A percentile compares a stretch with the other conserved stretches of the same genome.
phyloP scores from a whole-genome alignment of 2,113 vertebrate genomes.

The Notarius quadriscutis region DNA sequence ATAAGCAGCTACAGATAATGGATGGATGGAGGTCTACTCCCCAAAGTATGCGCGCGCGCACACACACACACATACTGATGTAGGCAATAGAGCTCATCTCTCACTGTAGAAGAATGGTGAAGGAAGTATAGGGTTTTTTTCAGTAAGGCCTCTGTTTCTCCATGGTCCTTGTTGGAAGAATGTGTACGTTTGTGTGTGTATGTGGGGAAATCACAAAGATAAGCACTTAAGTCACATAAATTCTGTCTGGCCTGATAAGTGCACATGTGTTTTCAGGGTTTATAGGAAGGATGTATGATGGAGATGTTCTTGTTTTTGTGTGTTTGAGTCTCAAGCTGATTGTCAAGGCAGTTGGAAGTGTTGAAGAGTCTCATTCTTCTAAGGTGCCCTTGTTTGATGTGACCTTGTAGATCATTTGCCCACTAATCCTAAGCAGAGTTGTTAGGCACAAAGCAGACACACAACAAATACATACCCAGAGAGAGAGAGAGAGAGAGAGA shows the following conservation, averaged over 20 bases:
- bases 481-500: neutral
- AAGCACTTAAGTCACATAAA: neutral
- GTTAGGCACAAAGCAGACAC: conserved; percentile 35
- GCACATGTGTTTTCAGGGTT: conserved; percentile 11
- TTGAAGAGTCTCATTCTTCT: neutral
- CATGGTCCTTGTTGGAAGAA: neutral
- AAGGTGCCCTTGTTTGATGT: neutral
- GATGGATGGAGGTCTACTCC: neutral
- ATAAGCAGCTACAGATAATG: too few species aligned
- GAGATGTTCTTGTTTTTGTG: neutral
- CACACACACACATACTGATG: conserved; percentile 16
- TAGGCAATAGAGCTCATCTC: neutral
- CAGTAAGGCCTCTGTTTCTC: neutral
- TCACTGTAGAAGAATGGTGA: neutral
- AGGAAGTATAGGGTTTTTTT: neutral
- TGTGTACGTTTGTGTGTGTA: neutral
- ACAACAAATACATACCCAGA: neutral
- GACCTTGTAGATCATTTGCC: conserved; percentile 39
- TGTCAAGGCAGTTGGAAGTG: neutral
- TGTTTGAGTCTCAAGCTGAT: neutral
- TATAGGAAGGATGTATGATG: conserved; percentile 1
- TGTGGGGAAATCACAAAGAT: neutral
- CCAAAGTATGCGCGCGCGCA: too few species aligned
- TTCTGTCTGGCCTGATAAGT: conserved; percentile 34
- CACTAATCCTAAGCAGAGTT: conserved; percentile 32